Base-by-base conservation (phyloP, 23 tunicate genomes). In the Oikopleura dioica region DNA sequence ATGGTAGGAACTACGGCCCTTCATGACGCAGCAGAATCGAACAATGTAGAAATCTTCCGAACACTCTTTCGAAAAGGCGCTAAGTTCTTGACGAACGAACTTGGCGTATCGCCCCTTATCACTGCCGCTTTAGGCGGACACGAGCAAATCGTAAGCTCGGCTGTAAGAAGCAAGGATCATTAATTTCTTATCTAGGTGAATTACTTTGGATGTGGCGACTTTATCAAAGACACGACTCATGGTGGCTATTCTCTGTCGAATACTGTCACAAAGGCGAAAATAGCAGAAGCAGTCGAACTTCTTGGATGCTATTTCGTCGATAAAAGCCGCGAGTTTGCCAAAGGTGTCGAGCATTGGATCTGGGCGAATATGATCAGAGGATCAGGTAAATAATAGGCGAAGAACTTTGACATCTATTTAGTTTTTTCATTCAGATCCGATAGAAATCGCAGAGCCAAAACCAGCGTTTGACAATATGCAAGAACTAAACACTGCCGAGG, bases 91-190 rank as follows among this genome's bases (percentile, higher is more conserved):
- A 63, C 16, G 26, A 63, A 63, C 26, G 72, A 63, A 28, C 33
- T 63, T 21, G 5, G 26, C 29, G 72, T 63, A 31, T 63, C 72
- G 29, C 72, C 72, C 29, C 72, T 63, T 12, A 23, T 63, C 26
- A 63, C 72, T 63, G 72, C 72, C 33, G 72, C 72, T 21, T 28
- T 63, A 21, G 72, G 72, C 29, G 72, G 72, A 63, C 72, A 63
- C 33, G 72, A 63, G 2, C 16, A 63, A 63, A 63, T 63, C 26
- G 72, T 63, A 31, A 63, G 72, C 26, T 44, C 9, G 16, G 16
- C 55, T 9, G 16, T 9, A 9, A 44, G 9, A 44, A 44, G 16
- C 16, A 9, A 44, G 55, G 9, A 44, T 44, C 55, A 44, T 21
- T 44, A 9, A 21, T 21, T 21, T 9, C 55, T 44, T 44, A 9